Percentiles rank a stretch among this genome's conserved stretches.
Conservation (phyloP, 2,113 vertebrate species). For the Muntiacus muntjak region DNA sequence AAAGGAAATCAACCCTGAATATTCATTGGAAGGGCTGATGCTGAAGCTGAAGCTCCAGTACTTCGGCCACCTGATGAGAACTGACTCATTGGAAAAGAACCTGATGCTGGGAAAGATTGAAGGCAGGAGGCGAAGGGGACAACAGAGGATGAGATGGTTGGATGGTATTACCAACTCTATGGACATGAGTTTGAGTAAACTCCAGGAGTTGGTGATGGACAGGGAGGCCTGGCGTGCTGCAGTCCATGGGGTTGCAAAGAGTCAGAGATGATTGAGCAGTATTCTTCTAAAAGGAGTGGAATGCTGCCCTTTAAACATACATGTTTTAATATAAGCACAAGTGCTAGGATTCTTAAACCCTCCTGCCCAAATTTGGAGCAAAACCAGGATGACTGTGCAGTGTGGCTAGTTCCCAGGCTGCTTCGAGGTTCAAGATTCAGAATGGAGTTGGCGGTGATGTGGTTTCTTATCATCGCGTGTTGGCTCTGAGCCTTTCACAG, state of each 20-base stretch:
- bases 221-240: not conserved
- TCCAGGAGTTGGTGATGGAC: not conserved
- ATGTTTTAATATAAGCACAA: not conserved
- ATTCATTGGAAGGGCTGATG: not conserved
- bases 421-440: not conserved
- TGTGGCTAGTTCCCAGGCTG: not conserved
- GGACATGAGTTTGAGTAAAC: accelerated
- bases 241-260: not conserved
- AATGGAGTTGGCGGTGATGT: accelerated
- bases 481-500: not conserved
- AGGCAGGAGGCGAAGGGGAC: not conserved
- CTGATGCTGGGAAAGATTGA: not conserved
- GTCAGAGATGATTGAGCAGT: not conserved
- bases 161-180: not conserved
- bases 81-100: not conserved
- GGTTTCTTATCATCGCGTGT: accelerated
- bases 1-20: not conserved
- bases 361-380: too few relatives aligned
- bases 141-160: not conserved
- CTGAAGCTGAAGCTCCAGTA: not conserved
- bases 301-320: accelerated
- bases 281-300: not conserved
- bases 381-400: accelerated
- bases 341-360: not conserved
- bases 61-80: not conserved